phyloP scores from a whole-genome alignment of 2,888 invertebrate genomes.

The Tricholauxania praeusta region DNA sequence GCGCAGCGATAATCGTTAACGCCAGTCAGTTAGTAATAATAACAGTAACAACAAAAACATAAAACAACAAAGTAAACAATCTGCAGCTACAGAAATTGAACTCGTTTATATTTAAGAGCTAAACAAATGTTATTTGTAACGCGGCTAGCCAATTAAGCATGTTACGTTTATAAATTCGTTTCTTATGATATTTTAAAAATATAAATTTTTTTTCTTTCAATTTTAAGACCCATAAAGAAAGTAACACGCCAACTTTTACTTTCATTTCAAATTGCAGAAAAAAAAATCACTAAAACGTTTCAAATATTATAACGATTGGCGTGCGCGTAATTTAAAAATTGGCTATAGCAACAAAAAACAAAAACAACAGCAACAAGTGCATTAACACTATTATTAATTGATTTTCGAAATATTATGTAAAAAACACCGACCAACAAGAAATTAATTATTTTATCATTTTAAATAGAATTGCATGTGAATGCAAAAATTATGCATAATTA shows the following conservation, averaged over 20 bases:
- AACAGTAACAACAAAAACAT: background rate
- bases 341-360: background rate
- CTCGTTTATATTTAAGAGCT: too few relatives aligned
- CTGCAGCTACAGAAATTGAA: too few relatives aligned
- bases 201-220: background rate
- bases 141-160: background rate
- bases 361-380: background rate
- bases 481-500: background rate
- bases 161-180: background rate
- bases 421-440: background rate
- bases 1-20: background rate
- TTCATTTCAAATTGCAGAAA: conserved; percentile 29
- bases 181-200: background rate
- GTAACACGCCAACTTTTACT: conserved; percentile 28
- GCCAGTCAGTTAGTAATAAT: background rate
- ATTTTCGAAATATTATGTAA: conserved; percentile 14
- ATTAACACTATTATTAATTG: background rate
- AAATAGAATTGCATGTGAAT: conserved; percentile 1
- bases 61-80: background rate
- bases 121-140: background rate
- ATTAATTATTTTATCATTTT: background rate
- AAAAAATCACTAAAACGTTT: too few relatives aligned
- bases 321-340: conserved; percentile 12
- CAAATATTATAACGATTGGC: too few relatives aligned
- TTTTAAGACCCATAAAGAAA: background rate